A percentile compares a stretch with the other conserved stretches of the same genome.
Conservation (phyloP, 2,888 invertebrate species). For the Neoitamus cyanurus region DNA sequence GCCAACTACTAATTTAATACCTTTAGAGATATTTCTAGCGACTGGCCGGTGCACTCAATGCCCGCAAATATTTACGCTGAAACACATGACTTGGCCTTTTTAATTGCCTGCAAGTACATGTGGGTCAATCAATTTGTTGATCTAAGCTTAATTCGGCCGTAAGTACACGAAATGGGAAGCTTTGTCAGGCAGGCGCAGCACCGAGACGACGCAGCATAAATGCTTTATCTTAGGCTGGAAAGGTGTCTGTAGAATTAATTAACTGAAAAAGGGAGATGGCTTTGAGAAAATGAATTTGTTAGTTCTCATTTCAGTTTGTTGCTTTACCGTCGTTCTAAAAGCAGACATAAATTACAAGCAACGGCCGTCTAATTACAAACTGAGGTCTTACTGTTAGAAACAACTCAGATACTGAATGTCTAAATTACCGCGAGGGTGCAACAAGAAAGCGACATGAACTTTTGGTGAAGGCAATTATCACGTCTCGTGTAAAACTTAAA, state of each 20-base stretch:
- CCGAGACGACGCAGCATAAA: background rate
- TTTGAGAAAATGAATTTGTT: background rate
- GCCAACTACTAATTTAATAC: background rate
- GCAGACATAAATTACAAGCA: background rate
- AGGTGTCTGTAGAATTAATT: background rate
- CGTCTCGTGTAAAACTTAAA: background rate
- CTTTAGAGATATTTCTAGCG: background rate
- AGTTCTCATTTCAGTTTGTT: background rate
- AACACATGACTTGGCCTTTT: constrained; percentile 6
- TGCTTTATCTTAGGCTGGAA: background rate
- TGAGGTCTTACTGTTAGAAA: no score
- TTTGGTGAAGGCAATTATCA: background rate
- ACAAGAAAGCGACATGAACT: background rate
- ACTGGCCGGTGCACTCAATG: background rate
- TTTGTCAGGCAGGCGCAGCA: background rate
- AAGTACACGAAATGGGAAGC: background rate
- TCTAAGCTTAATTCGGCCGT: constrained; percentile 12
- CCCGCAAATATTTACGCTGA: background rate
- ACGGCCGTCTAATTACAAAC: background rate
- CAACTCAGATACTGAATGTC: background rate
- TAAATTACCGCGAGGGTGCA: background rate
- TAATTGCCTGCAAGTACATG: constrained; percentile 5
- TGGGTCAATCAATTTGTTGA: constrained; percentile 30
- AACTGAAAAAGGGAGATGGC: background rate
- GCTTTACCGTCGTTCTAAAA: background rate